phyloP scores from a whole-genome alignment of 2,797 vertebrate species.

The Silurus lanzhouensis region DNA sequence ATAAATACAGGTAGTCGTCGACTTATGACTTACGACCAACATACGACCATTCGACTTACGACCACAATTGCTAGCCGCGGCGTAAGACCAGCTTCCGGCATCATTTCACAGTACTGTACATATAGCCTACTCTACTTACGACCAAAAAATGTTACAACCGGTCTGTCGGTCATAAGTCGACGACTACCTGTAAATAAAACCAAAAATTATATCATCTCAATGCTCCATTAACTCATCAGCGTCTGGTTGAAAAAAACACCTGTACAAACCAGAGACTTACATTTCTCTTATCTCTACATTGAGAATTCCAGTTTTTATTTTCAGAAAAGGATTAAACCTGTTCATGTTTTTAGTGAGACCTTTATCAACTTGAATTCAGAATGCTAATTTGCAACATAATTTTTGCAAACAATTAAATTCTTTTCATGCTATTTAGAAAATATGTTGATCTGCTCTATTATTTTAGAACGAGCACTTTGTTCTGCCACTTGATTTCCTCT shows the following conservation, averaged over 20 bases:
- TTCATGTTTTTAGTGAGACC: neutral
- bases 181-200: neutral
- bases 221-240: neutral
- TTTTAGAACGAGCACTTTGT: neutral
- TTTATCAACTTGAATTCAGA: too few relatives aligned
- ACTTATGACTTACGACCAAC: too few relatives aligned
- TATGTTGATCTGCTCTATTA: neutral
- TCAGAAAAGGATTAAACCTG: neutral
- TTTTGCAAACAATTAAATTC: neutral
- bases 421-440: neutral
- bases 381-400: neutral
- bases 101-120: too few relatives aligned
- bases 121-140: too few relatives aligned
- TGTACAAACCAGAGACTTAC: neutral
- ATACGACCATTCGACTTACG: too few relatives aligned
- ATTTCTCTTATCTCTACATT: neutral
- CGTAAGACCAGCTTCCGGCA: too few relatives aligned
- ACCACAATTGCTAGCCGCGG: too few relatives aligned
- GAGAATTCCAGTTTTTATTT: neutral
- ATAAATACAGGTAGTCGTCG: neutral
- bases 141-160: too few relatives aligned
- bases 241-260: conserved; percentile 5
- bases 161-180: too few relatives aligned
- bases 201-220: neutral
- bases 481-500: neutral